Evolutionary conservation across 2,113 vertebrate species (phyloP).

Genomic region (Calyptommatus sinebrachiatus): DNA sequence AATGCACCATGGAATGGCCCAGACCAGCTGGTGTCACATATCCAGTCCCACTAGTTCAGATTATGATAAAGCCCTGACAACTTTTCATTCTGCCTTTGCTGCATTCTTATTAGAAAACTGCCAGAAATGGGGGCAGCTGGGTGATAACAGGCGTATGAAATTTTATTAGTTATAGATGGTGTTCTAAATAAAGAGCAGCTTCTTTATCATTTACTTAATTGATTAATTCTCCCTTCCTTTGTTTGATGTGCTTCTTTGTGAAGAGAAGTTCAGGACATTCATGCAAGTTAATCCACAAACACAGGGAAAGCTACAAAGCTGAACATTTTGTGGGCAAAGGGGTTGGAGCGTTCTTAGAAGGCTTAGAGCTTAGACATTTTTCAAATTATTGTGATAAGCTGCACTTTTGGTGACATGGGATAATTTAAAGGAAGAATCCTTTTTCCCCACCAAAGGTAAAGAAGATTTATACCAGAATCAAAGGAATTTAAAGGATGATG

Average conservation of each 20-base stretch:
- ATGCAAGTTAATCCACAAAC: slow-evolving; percentile 57
- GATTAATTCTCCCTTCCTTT: slow-evolving; percentile 63
- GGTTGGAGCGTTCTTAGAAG: neutral
- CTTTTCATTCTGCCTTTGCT: too few species aligned
- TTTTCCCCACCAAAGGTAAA: slow-evolving; percentile 8
- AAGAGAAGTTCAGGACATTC: slow-evolving; percentile 62
- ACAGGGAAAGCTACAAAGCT: slow-evolving; percentile 52
- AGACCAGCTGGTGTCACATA: too few species aligned
- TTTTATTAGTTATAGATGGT: neutral
- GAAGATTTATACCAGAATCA: slow-evolving; percentile 25
- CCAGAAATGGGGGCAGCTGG: neutral
- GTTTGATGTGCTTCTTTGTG: slow-evolving; percentile 58
- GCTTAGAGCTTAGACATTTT: slow-evolving; percentile 50
- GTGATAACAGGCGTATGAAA: neutral
- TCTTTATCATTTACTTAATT: slow-evolving; percentile 57
- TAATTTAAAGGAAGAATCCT: slow-evolving; percentile 51
- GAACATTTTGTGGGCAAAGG: slow-evolving; percentile 45
- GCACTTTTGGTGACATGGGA: slow-evolving; percentile 20
- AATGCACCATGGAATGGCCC: too few species aligned
- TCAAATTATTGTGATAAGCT: slow-evolving; percentile 53
- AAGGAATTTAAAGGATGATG: slow-evolving; percentile 19
- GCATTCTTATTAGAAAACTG: neutral
- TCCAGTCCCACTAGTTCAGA: too few species aligned
- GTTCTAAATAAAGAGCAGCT: slow-evolving; percentile 21
- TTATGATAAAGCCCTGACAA: too few species aligned